Base-by-base conservation (phyloP, 23 tunicate species). In the Trididemnum clinides region DNA sequence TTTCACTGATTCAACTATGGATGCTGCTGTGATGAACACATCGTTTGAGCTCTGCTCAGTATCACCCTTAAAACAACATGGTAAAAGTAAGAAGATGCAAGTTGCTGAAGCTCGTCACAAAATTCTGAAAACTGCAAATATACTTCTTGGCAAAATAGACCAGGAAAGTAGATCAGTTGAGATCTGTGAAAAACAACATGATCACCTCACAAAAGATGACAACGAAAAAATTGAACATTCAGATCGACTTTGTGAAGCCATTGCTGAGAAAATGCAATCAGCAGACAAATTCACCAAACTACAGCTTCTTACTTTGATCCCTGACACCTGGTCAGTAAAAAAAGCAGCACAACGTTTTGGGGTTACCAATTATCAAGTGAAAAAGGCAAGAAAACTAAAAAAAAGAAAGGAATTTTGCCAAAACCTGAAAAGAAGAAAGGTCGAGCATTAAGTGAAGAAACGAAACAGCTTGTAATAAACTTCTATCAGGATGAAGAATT, bases 401-500 rank as follows among this genome's bases (percentile, higher is more conserved):
- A 82, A 39, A 51, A 35, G 57, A 39, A 64, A 65, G 86, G 81
- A 82, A 82, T 82, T 63, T 82, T 82, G n/a, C 34, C 32, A 23
- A 64, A 12, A 15, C 86, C 73, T 10, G 59, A 57, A 38, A 64
- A 63, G 75, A 62, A 33, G 27, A 65, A 64, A 62, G 86, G 80
- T 18, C 69, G 66, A 34, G 71, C 28, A 19, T 50, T 80, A 50
- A 51, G 71, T 34, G 37, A 33, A 54, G 77, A 80, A 54, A 54
- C 34, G 21, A 80, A 21, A 33, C 27, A 80, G 79, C 76, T 62
- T 64, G 86, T 82, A 6, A 64, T 23, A 23, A 34, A 82, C 20
- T 82, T 82, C 33, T 82, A 62, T 30, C 57, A 64, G 30, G 86
- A 66, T 82, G 86, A 82, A 26, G 86, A 82, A 64, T 63, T 63